phyloP scores from a whole-genome alignment of 2,797 vertebrate species.

The Microctenopoma steveboyesi region DNA sequence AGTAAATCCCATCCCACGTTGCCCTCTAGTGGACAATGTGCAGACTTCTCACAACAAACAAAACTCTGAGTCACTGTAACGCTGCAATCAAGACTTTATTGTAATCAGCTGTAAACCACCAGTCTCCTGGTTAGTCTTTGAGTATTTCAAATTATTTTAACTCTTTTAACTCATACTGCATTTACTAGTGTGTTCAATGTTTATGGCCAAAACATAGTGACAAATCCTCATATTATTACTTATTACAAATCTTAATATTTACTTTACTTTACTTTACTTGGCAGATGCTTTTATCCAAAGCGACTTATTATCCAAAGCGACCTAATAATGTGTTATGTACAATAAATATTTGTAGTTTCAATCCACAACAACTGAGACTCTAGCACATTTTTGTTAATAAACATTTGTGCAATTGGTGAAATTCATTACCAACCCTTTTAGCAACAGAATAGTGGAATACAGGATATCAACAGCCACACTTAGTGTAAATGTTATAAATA shows the following conservation, averaged over 20 bases:
- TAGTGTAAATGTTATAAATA: neutral
- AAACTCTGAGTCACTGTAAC: neutral
- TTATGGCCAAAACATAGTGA: no score
- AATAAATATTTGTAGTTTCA: no score
- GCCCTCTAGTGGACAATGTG: slow-evolving; percentile 67
- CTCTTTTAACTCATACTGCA: no score
- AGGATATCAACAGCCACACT: neutral
- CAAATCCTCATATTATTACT: neutral
- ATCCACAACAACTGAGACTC: neutral
- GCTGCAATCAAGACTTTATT: neutral
- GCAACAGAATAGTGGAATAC: neutral
- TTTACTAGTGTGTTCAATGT: neutral
- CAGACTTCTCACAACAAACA: neutral
- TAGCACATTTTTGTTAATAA: neutral
- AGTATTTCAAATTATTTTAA: neutral
- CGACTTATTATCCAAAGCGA: no score
- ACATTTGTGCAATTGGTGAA: neutral
- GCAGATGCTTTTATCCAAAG: no score
- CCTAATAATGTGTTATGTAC: no score
- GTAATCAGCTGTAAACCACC: neutral
- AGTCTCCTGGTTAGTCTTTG: neutral
- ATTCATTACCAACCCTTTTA: neutral
- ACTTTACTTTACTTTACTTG: no score
- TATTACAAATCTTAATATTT: no score
- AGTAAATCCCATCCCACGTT: slow-evolving; percentile 30